phyloP scores from a whole-genome alignment of 2,113 vertebrate genomes.

The Colaptes auratus region DNA sequence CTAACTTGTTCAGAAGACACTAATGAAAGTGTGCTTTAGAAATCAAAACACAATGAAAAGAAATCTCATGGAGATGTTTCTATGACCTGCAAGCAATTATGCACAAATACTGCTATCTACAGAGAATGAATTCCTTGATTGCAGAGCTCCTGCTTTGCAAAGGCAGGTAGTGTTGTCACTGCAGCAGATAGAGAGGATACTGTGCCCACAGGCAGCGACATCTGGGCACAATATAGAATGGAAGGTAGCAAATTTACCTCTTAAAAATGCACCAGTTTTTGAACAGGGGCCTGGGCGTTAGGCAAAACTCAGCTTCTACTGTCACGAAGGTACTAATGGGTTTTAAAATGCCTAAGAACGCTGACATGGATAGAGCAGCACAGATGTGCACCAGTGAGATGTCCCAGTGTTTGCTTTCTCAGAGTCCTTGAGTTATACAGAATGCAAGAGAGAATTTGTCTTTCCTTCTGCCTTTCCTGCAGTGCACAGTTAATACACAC shows the following conservation, averaged over 20 bases:
- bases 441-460: neutral
- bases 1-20: neutral
- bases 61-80: neutral
- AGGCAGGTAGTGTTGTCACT: neutral
- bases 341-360: fast-evolving
- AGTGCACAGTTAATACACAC: neutral
- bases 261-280: neutral
- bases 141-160: neutral
- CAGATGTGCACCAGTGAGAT: neutral
- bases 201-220: neutral
- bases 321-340: neutral
- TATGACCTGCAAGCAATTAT: neutral
- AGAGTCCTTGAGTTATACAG: neutral
- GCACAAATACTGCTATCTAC: neutral
- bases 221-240: neutral
- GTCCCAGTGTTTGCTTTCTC: neutral
- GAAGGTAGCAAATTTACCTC: neutral
- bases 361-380: neutral
- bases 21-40: neutral
- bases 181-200: neutral
- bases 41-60: neutral
- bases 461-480: neutral
- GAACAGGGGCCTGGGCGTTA: neutral
- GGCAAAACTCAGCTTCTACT: neutral
- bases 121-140: neutral